phyloP scores from a whole-genome alignment of 2,113 vertebrate genomes.

The Oplegnathus fasciatus region DNA sequence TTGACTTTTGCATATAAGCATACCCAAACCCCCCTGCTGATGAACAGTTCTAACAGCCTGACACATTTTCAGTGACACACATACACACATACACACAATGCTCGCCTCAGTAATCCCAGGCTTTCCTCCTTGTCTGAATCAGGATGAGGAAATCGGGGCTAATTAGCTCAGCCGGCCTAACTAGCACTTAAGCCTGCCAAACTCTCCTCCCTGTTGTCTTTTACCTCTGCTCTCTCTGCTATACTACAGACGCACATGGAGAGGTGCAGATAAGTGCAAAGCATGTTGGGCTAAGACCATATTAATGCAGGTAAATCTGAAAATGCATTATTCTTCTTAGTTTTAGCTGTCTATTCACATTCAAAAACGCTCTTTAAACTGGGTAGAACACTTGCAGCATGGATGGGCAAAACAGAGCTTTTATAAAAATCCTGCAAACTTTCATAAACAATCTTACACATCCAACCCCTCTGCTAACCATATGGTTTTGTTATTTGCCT shows the following conservation, averaged over 20 bases:
- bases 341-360: background rate
- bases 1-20: conserved; percentile 45
- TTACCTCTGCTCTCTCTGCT: conserved; percentile 15
- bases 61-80: conserved; percentile 39
- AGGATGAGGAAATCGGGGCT: conserved; percentile 67
- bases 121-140: conserved; percentile 68
- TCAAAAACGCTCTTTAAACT: background rate
- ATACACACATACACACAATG: background rate
- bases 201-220: conserved; percentile 42
- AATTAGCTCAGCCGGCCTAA: conserved; percentile 74
- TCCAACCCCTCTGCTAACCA: background rate
- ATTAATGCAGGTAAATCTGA: conserved; percentile 1
- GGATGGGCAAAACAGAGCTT: background rate
- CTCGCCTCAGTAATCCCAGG: conserved; percentile 70
- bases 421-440: background rate
- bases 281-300: background rate
- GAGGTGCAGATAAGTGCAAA: background rate
- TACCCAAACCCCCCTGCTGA: background rate
- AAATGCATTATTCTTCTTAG: conserved; percentile 13
- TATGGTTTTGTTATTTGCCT: background rate
- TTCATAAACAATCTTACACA: background rate
- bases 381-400: background rate
- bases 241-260: conserved; percentile 4
- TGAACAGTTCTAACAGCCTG: conserved; percentile 41
- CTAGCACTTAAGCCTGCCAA: conserved; percentile 62